Evolutionary conservation across 1,140 invertebrate species (phyloP).

Genomic region (Macrobrachium nipponense): DNA sequence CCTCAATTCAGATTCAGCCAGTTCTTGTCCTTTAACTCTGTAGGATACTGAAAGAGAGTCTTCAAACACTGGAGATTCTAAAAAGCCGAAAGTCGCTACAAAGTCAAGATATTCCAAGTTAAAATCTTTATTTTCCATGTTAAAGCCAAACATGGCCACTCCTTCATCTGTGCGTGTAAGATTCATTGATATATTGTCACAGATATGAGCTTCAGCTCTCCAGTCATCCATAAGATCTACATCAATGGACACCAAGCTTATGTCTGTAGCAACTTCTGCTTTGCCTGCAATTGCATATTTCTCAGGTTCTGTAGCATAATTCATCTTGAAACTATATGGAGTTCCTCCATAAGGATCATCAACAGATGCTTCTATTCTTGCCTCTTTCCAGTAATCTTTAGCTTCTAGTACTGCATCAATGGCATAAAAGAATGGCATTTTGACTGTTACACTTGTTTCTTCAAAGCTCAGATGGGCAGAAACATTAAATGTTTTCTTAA

Average conservation of each 20-base stretch:
- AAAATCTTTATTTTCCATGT: slow-evolving; percentile 4
- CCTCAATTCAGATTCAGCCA: too few species aligned
- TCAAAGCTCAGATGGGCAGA: neutral
- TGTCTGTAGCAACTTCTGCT: slow-evolving; percentile 13
- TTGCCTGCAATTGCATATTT: neutral
- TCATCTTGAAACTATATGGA: neutral
- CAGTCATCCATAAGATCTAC: neutral
- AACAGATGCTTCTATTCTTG: neutral
- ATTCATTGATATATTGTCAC: slow-evolving; percentile 4
- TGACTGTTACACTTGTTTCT: slow-evolving; percentile 6
- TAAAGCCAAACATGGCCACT: neutral
- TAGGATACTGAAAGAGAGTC: too few species aligned
- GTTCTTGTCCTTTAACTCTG: too few species aligned
- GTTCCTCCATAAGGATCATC: neutral
- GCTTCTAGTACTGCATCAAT: slow-evolving; percentile 24
- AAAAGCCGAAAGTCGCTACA: neutral
- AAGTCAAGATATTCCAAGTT: slow-evolving; percentile 16
- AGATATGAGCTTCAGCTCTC: neutral
- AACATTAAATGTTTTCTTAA: too few species aligned
- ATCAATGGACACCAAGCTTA: slow-evolving; percentile 26
- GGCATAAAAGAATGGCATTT: slow-evolving; percentile 24
- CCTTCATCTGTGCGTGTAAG: neutral
- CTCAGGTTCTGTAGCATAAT: slow-evolving; percentile 13
- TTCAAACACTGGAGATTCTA: too few species aligned
- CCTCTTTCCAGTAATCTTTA: slow-evolving; percentile 25